Evolutionary conservation across 2,888 invertebrate genomes (phyloP).

Genomic region (Isoperla grammatica): DNA sequence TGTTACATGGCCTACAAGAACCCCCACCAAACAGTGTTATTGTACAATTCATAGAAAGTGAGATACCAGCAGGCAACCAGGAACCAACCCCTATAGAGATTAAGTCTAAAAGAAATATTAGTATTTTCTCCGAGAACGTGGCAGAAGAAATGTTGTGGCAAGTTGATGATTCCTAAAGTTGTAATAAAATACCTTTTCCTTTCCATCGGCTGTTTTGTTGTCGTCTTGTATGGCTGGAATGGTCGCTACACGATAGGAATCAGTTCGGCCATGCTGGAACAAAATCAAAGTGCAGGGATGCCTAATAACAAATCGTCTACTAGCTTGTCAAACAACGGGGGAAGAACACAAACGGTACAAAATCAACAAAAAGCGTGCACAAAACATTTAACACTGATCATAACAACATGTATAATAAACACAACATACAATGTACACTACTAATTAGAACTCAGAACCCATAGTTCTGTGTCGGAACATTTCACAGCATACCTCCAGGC

Average conservation of each 20-base stretch:
- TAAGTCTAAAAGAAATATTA: too few species aligned
- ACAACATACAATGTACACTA: too few species aligned
- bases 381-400: not conserved
- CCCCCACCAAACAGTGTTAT: too few species aligned
- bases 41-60: too few species aligned
- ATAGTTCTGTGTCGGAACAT: too few species aligned
- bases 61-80: too few species aligned
- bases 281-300: slow-evolving; percentile 23
- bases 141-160: not conserved
- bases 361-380: slow-evolving; percentile 11
- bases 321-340: not conserved
- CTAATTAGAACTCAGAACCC: too few species aligned
- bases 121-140: not conserved
- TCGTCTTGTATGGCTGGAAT: slow-evolving; percentile 87
- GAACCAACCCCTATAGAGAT: too few species aligned
- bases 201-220: slow-evolving; percentile 93
- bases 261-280: slow-evolving; percentile 87
- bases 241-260: slow-evolving; percentile 97
- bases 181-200: slow-evolving; percentile 66
- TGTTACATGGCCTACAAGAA: too few species aligned
- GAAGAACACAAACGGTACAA: not conserved
- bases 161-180: slow-evolving; percentile 16
- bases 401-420: not conserved
- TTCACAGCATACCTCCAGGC: too few species aligned
- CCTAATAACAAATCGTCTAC: slow-evolving; percentile 7